phyloP scores from a whole-genome alignment of 2,113 vertebrate species.

The Neogobius melanostomus region DNA sequence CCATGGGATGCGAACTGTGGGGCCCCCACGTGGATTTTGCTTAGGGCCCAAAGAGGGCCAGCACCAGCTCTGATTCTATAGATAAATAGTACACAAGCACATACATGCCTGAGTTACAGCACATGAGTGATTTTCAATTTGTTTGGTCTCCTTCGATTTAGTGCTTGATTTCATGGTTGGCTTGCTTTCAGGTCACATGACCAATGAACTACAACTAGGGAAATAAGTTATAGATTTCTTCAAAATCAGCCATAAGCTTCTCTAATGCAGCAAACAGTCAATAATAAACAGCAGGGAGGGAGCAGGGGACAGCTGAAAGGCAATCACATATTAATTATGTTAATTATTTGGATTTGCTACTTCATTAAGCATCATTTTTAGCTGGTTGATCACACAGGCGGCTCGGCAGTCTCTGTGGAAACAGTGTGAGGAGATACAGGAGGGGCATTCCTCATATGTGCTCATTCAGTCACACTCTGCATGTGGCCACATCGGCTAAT shows the following conservation, averaged over 20 bases:
- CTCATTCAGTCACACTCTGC: conserved; percentile 3
- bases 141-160: conserved; percentile 26
- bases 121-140: conserved; percentile 28
- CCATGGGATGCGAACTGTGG: too few relatives aligned
- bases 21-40: too few relatives aligned
- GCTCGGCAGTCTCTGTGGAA: conserved; percentile 43
- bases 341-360: conserved; percentile 73
- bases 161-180: conserved; percentile 44
- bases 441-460: conserved; percentile 21
- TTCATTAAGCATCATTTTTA: conserved; percentile 73
- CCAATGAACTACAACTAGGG: conserved; percentile 21
- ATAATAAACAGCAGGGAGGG: conserved; percentile 32
- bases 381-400: conserved; percentile 57
- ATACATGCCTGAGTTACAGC: conserved; percentile 13
- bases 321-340: conserved; percentile 71
- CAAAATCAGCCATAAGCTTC: conserved; percentile 54
- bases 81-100: background rate
- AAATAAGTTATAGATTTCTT: conserved; percentile 54
- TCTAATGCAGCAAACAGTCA: conserved; percentile 48
- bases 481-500: conserved; percentile 49
- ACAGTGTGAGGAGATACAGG: conserved; percentile 22
- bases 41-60: too few relatives aligned
- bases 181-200: conserved; percentile 23
- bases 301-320: conserved; percentile 44
- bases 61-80: too few relatives aligned